Conservation (phyloP, 2,113 vertebrate species). For the Mobula hypostoma region DNA sequence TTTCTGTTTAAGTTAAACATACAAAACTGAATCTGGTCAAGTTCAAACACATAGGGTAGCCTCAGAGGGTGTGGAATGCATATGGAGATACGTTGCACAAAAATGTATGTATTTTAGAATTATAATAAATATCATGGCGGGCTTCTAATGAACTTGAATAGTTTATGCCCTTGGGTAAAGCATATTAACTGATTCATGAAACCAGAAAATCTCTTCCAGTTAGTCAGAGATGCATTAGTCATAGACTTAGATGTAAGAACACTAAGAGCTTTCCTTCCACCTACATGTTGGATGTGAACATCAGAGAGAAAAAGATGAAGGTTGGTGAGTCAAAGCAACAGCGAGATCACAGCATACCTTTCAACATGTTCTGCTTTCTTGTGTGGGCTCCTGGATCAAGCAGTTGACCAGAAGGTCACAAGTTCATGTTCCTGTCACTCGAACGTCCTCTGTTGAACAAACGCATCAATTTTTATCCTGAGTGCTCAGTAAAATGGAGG, state of each 20-base stretch:
- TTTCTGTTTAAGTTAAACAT: neutral
- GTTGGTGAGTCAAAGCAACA: neutral
- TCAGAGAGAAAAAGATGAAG: neutral
- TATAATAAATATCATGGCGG: neutral
- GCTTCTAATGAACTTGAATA: neutral
- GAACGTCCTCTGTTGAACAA: neutral
- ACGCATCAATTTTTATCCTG: neutral
- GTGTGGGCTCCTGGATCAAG: slow-evolving; percentile 17
- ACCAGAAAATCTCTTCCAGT: neutral
- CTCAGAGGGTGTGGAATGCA: neutral
- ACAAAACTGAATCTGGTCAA: neutral
- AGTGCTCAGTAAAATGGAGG: neutral
- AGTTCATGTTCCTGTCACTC: slow-evolving; percentile 34
- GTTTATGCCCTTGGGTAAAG: neutral
- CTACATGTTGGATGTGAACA: neutral
- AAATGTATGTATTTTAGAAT: neutral
- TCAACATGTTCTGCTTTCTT: slow-evolving; percentile 29
- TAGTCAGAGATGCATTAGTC: neutral
- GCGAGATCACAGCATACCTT: slow-evolving; percentile 14
- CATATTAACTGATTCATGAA: neutral
- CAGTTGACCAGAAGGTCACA: slow-evolving; percentile 28
- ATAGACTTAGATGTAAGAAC: neutral
- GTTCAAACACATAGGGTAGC: neutral
- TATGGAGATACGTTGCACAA: neutral
- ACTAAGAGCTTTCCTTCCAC: neutral